These are phyloP conservation scores for Sander vitreus DNA, from an alignment of 2,113 vertebrate species.

Conservation along the genomic window DNA sequence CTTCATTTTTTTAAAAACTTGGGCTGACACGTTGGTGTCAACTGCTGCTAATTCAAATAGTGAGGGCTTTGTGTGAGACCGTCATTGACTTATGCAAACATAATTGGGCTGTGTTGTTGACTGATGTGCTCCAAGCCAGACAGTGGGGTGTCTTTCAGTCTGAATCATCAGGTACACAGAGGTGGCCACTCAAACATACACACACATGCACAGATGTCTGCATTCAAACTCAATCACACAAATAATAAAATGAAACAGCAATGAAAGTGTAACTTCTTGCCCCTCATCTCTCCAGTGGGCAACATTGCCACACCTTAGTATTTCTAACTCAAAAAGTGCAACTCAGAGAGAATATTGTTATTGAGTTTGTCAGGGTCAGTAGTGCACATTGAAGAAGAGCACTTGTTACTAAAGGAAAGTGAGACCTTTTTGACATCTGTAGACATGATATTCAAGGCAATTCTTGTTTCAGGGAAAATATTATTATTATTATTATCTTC, in stretches of 20 bases:
- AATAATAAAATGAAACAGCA: neutral
- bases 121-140: slow-evolving; percentile 48
- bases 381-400: neutral
- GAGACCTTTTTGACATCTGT: neutral
- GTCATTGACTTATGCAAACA: slow-evolving; percentile 68
- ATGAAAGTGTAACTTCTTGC: neutral
- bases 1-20: slow-evolving; percentile 1
- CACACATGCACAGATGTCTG: slow-evolving; percentile 7
- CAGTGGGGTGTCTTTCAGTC: slow-evolving; percentile 49
- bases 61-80: slow-evolving; percentile 49
- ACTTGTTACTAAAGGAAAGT: neutral
- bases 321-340: neutral
- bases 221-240: neutral
- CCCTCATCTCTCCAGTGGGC: neutral
- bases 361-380: neutral
- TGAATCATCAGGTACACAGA: slow-evolving; percentile 34
- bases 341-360: neutral
- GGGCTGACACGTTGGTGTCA: slow-evolving; percentile 62
- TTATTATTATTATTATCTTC: neutral
- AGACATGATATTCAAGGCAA: neutral
- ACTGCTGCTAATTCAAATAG: slow-evolving; percentile 66
- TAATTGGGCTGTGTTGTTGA: slow-evolving; percentile 67
- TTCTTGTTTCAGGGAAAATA: slow-evolving; percentile 9
- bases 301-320: neutral
- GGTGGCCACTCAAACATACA: slow-evolving; percentile 8